These are phyloP conservation scores for Bombus cullumanus DNA, from an alignment of 1,140 invertebrate species.

Conservation along the genomic window DNA sequence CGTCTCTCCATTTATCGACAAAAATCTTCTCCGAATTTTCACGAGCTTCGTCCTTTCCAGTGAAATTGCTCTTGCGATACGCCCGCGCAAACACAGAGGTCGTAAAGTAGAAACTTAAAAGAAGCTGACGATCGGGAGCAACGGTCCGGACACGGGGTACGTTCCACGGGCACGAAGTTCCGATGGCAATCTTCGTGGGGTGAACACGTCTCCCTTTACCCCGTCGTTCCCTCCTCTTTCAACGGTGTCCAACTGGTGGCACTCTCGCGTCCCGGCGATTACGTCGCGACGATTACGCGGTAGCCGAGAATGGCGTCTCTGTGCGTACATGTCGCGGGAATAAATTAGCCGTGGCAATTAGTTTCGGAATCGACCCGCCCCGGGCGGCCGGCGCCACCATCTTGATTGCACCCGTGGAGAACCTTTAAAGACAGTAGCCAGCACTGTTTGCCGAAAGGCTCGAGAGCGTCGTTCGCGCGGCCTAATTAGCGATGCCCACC, in stretches of 20 bases:
- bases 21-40: not conserved
- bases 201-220: not conserved
- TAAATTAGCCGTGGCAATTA: slow-evolving; percentile 83
- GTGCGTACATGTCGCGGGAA: slow-evolving; percentile 80
- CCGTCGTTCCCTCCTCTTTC: not conserved
- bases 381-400: slow-evolving; percentile 82
- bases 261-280: slow-evolving; percentile 44
- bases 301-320: slow-evolving; percentile 77
- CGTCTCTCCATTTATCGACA: too few species aligned
- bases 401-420: slow-evolving; percentile 77
- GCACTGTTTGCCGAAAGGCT: slow-evolving; percentile 82
- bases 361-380: slow-evolving; percentile 80
- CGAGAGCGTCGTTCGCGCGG: slow-evolving; percentile 71
- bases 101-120: not conserved
- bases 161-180: not conserved
- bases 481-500: slow-evolving; percentile 83
- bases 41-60: not conserved
- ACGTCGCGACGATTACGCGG: slow-evolving; percentile 72
- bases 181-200: slow-evolving; percentile 33
- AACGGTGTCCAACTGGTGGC: slow-evolving; percentile 19
- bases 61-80: not conserved
- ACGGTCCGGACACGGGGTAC: too few species aligned
- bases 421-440: slow-evolving; percentile 80
- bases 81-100: not conserved
- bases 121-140: too few species aligned